Base-by-base conservation (phyloP, 2,797 vertebrate species). In the Gallinago nigripennis region DNA sequence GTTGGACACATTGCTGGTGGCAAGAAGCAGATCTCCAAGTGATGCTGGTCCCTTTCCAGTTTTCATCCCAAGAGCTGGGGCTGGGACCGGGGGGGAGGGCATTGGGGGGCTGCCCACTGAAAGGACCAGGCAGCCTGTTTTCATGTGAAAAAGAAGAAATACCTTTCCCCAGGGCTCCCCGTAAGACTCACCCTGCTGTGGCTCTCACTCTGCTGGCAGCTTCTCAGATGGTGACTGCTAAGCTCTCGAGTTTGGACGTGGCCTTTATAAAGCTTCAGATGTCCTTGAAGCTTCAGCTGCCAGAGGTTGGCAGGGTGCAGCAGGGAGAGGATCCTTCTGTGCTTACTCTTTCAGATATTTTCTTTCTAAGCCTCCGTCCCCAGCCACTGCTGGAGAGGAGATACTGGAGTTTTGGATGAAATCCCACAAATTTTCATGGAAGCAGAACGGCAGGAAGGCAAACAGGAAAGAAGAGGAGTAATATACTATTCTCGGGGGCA, bases 401-500 rank as follows among this genome's bases (percentile, higher is more conserved):
- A 70, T 54, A 53, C 27, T 92, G 85, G 45, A 81, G 50, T 25
- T 71, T 75, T 96, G 96, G 95, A 96, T 58, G 85, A 61, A 94
- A 90, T 91, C 94, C 93, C 93, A 90, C 82, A 58, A 23, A 78
- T 84, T 92, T 88, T 95, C 85, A 79, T 90, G 91, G 91, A 95
- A 95, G 94, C 58, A 78, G 93, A 96, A 83, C n/a, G 9, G 39
- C 93, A 94, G 95, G 93, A 96, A 95, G 85, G 93, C 80, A 95
- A 96, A 91, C 90, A 96, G 95, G 94, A 96, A 96, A 95, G 92
- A 95, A 95, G 96, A 96, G 92, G 85, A 95, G 90, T 95, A 96
- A 95, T 83, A 94, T 65, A 95, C 87, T 95, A 66, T 90, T 92
- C 95, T 94, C 58, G 2, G 39, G 85, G 82, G 93, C 65, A 79